These are phyloP conservation scores for Zaprionus obscuricornis DNA, from an alignment of 2,888 invertebrate genomes.

Conservation along the genomic window DNA sequence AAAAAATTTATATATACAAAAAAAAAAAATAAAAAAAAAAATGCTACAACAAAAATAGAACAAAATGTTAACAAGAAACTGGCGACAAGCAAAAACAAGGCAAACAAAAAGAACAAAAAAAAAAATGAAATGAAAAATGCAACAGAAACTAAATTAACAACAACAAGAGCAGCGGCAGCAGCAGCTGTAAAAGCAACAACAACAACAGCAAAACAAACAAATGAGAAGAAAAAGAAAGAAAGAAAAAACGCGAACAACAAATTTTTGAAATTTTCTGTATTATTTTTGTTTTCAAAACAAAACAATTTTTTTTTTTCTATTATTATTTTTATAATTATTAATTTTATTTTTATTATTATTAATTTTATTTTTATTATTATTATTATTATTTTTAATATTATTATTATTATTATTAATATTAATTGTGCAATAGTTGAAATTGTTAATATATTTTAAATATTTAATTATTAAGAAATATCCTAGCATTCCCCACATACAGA, in stretches of 20 bases:
- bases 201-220: slow-evolving; percentile 2
- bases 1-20: no score
- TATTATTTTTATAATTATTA: slow-evolving; percentile 66
- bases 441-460: slow-evolving; percentile 37
- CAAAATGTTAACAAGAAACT: no score
- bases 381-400: slow-evolving; percentile 13
- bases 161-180: slow-evolving; percentile 39
- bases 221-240: background rate
- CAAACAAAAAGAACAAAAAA: slow-evolving; percentile 27
- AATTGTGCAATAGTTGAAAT: slow-evolving; percentile 47
- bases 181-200: slow-evolving; percentile 32
- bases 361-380: slow-evolving; percentile 24
- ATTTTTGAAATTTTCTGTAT: background rate
- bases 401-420: slow-evolving; percentile 11
- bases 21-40: no score
- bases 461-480: slow-evolving; percentile 21
- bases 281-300: no score
- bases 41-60: slow-evolving; percentile 14
- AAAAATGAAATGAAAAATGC: slow-evolving; percentile 9
- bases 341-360: slow-evolving; percentile 42
- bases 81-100: slow-evolving; percentile 1
- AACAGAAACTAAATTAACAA: background rate
- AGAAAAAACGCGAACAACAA: background rate
- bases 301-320: slow-evolving; percentile 45
- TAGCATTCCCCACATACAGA: background rate